Conservation (phyloP, 2,888 invertebrate species). For the Cataglyphis cursor region DNA sequence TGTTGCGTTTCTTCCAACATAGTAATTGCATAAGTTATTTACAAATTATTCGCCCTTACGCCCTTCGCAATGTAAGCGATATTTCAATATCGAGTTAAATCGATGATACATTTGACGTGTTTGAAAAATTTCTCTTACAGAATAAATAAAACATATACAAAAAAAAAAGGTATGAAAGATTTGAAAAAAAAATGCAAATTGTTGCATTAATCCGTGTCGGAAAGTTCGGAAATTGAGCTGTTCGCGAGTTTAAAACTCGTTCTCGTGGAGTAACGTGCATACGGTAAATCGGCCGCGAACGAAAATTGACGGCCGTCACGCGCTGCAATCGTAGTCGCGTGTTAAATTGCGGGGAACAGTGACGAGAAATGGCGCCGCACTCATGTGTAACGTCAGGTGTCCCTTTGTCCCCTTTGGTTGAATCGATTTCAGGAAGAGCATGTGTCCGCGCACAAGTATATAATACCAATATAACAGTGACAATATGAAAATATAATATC, state of each 20-base stretch:
- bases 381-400: constrained; percentile 40
- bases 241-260: constrained; percentile 59
- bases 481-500: constrained; percentile 22
- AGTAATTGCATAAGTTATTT: constrained; percentile 29
- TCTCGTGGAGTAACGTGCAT: constrained; percentile 33
- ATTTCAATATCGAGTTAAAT: constrained; percentile 35
- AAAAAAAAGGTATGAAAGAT: not conserved
- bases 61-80: not conserved
- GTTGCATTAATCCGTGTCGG: constrained; percentile 37
- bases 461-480: constrained; percentile 14
- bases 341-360: constrained; percentile 63
- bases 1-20: not conserved
- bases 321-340: constrained; percentile 63
- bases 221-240: constrained; percentile 67
- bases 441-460: constrained; percentile 10
- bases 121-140: not conserved
- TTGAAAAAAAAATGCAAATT: constrained; percentile 1
- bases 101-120: not conserved
- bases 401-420: constrained; percentile 37
- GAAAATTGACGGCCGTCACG: constrained; percentile 69
- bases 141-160: not conserved
- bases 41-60: constrained; percentile 18
- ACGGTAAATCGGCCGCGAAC: constrained; percentile 45
- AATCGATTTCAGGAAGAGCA: constrained; percentile 43
- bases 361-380: constrained; percentile 64